Evolutionary conservation across 2,113 vertebrate species (phyloP).

Genomic region (Campylomormyrus tamandua): DNA sequence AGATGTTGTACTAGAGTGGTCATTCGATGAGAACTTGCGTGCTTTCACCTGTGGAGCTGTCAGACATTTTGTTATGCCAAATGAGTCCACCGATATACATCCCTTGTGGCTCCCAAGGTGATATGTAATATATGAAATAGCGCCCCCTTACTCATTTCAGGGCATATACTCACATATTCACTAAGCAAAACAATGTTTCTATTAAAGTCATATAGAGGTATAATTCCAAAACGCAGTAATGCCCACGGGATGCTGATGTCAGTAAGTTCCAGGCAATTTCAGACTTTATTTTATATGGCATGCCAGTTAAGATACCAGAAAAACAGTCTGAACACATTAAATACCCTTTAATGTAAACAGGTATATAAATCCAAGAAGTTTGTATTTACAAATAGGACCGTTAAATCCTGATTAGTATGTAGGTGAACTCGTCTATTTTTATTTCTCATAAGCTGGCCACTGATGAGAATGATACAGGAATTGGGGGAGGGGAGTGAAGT

Average conservation of each 20-base stretch:
- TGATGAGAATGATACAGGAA: background rate
- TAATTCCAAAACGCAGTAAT: background rate
- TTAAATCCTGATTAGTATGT: background rate
- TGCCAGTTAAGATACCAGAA: background rate
- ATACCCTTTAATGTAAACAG: background rate
- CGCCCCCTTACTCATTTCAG: background rate
- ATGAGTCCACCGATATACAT: background rate
- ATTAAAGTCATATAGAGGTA: background rate
- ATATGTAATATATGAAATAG: background rate
- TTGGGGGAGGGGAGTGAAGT: background rate
- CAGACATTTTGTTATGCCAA: background rate
- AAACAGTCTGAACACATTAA: background rate
- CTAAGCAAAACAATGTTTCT: background rate
- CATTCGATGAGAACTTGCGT: background rate
- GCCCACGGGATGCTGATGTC: background rate
- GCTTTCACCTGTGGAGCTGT: background rate
- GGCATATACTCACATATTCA: background rate
- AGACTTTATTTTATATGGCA: background rate
- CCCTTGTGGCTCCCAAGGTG: background rate
- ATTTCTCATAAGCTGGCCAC: background rate
- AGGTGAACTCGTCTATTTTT: background rate
- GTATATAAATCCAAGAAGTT: background rate
- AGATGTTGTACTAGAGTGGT: background rate
- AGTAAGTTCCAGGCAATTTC: background rate
- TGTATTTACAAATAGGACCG: background rate